A percentile compares a stretch with the other conserved stretches of the same genome.
Conservation (phyloP, 1,140 invertebrate species). For the Stratiolaelaps scimitus region DNA sequence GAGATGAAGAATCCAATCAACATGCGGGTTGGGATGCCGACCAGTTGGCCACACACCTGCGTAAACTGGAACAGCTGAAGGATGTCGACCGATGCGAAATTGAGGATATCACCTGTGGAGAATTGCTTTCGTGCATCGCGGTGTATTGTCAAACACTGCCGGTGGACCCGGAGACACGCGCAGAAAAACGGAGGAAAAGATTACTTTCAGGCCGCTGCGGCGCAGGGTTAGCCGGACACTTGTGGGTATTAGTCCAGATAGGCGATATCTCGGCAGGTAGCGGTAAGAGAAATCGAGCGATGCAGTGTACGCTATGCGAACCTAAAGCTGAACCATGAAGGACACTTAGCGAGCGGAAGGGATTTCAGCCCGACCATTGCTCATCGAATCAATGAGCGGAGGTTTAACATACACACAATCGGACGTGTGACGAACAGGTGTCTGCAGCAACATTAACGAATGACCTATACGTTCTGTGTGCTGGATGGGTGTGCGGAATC, state of each 20-base stretch:
- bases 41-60: neutral
- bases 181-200: neutral
- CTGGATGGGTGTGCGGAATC: too few relatives aligned
- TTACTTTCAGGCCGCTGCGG: neutral
- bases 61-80: neutral
- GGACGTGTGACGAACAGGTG: too few relatives aligned
- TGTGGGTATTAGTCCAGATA: neutral
- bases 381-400: too few relatives aligned
- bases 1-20: slow-evolving; percentile 2
- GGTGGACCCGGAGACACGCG: neutral
- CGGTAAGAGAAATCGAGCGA: neutral
- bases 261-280: neutral
- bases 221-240: neutral
- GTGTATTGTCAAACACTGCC: slow-evolving; percentile 1
- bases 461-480: too few relatives aligned
- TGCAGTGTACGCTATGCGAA: too few relatives aligned
- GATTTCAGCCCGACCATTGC: too few relatives aligned
- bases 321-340: too few relatives aligned
- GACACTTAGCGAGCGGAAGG: too few relatives aligned
- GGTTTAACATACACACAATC: too few relatives aligned
- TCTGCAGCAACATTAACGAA: too few relatives aligned
- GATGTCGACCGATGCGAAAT: slow-evolving; percentile 1
- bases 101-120: slow-evolving; percentile 8
- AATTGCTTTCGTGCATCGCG: slow-evolving; percentile 3
- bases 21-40: slow-evolving; percentile 1